Evolutionary conservation across 2,888 invertebrate species (phyloP), one percentile per base, ranked within the genome.

Genomic region (Lasioglossum leucozonium): DNA sequence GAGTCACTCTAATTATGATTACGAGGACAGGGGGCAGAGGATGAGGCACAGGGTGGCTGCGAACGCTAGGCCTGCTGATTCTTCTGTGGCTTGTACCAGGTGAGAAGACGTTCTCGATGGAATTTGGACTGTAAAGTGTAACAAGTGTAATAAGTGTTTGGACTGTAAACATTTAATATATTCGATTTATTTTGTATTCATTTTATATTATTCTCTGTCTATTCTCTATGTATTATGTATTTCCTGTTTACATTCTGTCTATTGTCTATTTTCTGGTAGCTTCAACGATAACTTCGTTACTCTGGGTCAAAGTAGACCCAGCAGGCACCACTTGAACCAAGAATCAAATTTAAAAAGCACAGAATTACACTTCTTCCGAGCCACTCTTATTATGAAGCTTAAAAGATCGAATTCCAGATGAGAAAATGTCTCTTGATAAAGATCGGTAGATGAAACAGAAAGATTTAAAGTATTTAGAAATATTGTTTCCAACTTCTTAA

Each of bases 11-110:
- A 91, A 91, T 58, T 95, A 93, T 83, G 95, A 95, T 71, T 95
- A 94, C 86, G 94, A 95, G 73, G 95, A 94, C 40, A 91, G 94
- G 72, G 92, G 91, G 1, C 95, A 94, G 83, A 93, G 94, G 83
- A 92, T 93, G 79, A 90, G 93, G 37, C 93, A 94, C 72, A 91
- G 94, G 13, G 93, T 92, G 8, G 93, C 92, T 13, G 84, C 93
- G 13, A 90, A 93, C 8, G 91, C 94, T 0, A 94, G 93, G 77
- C 92, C 94, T 0, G 93, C 94, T 1, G 95, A 95, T 72, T 94
- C 94, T 18, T 93, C 94, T 6, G 92, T 93, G 67, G 90, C 91
- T 58, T 93, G 92, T 72, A 87, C 90, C n/a, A 92, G 92, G 93
- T 92, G 79, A 40, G 58, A 22, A 51, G 2, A 51, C 22, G 18